Evolutionary conservation across 2,113 vertebrate species (phyloP), one percentile per base, ranked within the genome.

Genomic region (Orcinus orca): DNA sequence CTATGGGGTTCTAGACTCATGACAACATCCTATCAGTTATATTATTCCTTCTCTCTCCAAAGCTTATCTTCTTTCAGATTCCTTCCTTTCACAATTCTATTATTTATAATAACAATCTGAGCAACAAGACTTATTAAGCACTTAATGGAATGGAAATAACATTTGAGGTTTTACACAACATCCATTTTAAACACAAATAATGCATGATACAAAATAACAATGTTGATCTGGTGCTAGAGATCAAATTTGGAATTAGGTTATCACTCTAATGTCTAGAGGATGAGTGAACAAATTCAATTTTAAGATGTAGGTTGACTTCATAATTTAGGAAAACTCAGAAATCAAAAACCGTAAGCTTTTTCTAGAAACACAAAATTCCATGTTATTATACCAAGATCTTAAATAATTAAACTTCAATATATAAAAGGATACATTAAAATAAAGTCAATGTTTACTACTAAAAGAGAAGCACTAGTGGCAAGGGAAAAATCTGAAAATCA

Each of bases 81-180:
- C 83, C 74, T 96, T 95, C 90, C 63, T 93, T 31, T 90, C 60
- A 87, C 70, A 96, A 92, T 93, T 92, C 74, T 76, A 90, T 95
- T 96, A 97, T 80, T 96, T 85, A 89, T 92, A 97, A 97, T 76
- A 79, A 95, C 50, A 95, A 91, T 92, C 23, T 90, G 36, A 94
- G 23, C 76, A 96, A 73, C 38, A 85, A 94, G 81, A 96, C 50
- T 70, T 95, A 94, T 71, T 95, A 95, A 96, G 93, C 23, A 80
- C 21, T 97, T 97, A 95, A 94, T 97, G 93, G 91, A 92, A 84
- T 88, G 55, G 85, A 96, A 95, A 97, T 92, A 90, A 90, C 93
- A 97, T 96, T 93, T 96, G 47, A 63, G 55, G 53, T 65, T 97
- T 97, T 88, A 88, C 9, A 88, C 21, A 82, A 93, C 31, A 90